Percentiles rank a stretch among this genome's conserved stretches.
These are phyloP conservation scores for Oscheius sp. DNA, from an alignment of 2,888 invertebrate species.

Conservation along the genomic window DNA sequence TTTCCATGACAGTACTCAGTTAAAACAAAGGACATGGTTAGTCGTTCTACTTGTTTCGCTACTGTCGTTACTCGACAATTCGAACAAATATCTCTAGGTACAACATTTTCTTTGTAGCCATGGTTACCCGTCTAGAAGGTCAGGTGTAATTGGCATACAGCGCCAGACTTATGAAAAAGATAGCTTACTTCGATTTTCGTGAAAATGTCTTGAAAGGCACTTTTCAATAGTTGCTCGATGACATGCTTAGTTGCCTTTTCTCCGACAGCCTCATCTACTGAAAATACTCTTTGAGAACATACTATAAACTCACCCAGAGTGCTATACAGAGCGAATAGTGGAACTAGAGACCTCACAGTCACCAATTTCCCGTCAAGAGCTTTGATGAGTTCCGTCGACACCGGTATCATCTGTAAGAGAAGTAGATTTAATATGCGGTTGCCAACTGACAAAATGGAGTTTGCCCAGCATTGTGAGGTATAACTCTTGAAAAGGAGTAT, in stretches of 20 bases:
- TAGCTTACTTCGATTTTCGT: slow-evolving; percentile 1
- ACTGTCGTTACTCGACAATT: too few species aligned
- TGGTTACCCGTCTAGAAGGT: too few species aligned
- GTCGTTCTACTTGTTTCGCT: too few species aligned
- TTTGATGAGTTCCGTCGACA: background rate
- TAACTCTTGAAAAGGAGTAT: background rate
- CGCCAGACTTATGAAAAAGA: background rate
- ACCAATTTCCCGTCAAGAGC: background rate
- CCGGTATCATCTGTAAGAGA: slow-evolving; percentile 2
- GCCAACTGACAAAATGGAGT: slow-evolving; percentile 33
- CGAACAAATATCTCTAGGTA: too few species aligned
- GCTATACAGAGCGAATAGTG: slow-evolving; percentile 7
- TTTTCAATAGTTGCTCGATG: slow-evolving; percentile 17
- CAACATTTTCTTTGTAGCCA: too few species aligned
- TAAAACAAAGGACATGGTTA: too few species aligned
- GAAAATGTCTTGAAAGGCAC: background rate
- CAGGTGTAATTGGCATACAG: background rate
- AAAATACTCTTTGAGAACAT: background rate
- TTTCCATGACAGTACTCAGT: too few species aligned
- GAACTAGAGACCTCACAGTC: slow-evolving; percentile 2
- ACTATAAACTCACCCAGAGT: background rate
- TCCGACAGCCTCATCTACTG: slow-evolving; percentile 1
- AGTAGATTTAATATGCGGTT: background rate
- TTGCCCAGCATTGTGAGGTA: slow-evolving; percentile 17
- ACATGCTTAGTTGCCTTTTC: background rate